These are phyloP conservation scores for Lasaia peninsularis DNA, from an alignment of 1,140 invertebrate genomes.

Conservation along the genomic window DNA sequence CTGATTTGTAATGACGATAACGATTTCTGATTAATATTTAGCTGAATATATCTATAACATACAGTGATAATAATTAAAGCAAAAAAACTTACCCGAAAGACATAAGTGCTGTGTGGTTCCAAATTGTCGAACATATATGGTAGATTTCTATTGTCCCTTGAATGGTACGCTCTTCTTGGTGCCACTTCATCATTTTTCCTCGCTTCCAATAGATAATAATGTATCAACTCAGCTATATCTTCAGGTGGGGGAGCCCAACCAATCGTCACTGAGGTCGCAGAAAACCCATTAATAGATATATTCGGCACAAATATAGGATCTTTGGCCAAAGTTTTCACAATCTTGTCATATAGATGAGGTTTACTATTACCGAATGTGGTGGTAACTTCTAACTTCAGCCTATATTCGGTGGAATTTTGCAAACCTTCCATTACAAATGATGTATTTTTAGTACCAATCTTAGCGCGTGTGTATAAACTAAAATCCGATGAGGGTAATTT, in stretches of 20 bases:
- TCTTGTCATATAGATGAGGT: slow-evolving; percentile 69
- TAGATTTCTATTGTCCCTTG: slow-evolving; percentile 80
- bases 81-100: slow-evolving; percentile 80
- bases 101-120: slow-evolving; percentile 86
- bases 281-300: slow-evolving; percentile 86
- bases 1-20: too few species aligned
- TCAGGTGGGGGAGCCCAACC: slow-evolving; percentile 84
- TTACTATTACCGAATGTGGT: slow-evolving; percentile 71
- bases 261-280: slow-evolving; percentile 87
- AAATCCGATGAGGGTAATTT: slow-evolving; percentile 61
- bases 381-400: slow-evolving; percentile 68
- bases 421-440: slow-evolving; percentile 82
- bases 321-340: slow-evolving; percentile 80
- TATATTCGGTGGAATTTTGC: slow-evolving; percentile 80
- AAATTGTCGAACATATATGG: slow-evolving; percentile 87
- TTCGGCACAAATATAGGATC: slow-evolving; percentile 89
- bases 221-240: slow-evolving; percentile 83
- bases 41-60: too few species aligned
- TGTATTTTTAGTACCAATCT: slow-evolving; percentile 78
- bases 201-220: slow-evolving; percentile 85
- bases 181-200: slow-evolving; percentile 78
- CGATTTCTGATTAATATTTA: too few species aligned
- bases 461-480: slow-evolving; percentile 72
- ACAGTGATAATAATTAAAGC: too few species aligned
- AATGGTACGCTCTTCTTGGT: slow-evolving; percentile 80